Percentiles rank a stretch among this genome's conserved stretches.
These are phyloP conservation scores for Alentia gelatinosa DNA, from an alignment of 2,888 invertebrate species.

Conservation along the genomic window DNA sequence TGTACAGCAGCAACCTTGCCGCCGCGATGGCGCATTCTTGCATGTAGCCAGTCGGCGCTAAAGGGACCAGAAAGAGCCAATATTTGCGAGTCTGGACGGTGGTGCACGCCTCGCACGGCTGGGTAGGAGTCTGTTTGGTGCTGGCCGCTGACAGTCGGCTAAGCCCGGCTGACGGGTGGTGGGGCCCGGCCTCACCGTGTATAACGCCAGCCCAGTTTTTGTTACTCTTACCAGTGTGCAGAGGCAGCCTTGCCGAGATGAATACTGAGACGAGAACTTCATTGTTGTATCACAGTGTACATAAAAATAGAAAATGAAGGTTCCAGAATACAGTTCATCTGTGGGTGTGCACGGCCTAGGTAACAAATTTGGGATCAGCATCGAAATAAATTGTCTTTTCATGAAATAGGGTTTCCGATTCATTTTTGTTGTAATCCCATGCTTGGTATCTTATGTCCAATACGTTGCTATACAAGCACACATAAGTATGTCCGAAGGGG, in stretches of 20 bases:
- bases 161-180: not conserved
- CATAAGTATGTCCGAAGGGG: too few relatives aligned
- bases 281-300: not conserved
- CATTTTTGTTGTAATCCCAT: too few relatives aligned
- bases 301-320: too few relatives aligned
- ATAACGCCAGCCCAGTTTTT: too few relatives aligned
- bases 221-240: constrained; percentile 1
- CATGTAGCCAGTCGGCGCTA: not conserved
- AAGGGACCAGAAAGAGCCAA: not conserved
- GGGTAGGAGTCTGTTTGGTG: not conserved
- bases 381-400: too few relatives aligned
- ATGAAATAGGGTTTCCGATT: too few relatives aligned
- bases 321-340: too few relatives aligned
- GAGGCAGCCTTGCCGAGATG: not conserved
- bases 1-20: too few relatives aligned
- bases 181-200: not conserved
- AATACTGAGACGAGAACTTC: not conserved
- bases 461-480: too few relatives aligned
- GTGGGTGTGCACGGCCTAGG: too few relatives aligned
- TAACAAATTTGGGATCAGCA: too few relatives aligned
- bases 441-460: too few relatives aligned
- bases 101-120: not conserved
- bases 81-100: not conserved
- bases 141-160: not conserved
- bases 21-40: not conserved